phyloP scores from a whole-genome alignment of 2,113 vertebrate species.

The Antigone vipio region DNA sequence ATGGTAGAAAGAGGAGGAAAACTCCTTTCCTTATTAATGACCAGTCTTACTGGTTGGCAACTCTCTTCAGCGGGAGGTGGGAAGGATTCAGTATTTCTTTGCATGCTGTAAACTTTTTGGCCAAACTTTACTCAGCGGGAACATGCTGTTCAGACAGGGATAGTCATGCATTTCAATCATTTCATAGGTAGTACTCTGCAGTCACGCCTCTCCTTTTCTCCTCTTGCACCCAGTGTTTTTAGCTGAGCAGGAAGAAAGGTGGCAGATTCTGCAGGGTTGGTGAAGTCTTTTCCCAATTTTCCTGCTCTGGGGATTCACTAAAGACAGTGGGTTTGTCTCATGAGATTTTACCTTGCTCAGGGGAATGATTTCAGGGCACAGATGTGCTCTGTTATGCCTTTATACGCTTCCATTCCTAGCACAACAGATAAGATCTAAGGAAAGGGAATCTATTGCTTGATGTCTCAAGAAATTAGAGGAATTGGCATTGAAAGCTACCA shows the following conservation, averaged over 20 bases:
- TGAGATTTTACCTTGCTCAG: not conserved
- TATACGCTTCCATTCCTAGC: not conserved
- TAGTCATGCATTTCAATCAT: not conserved
- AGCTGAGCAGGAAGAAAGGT: not conserved
- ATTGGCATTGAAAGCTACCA: not conserved
- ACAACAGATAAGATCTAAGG: not conserved
- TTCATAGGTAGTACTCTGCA: not conserved
- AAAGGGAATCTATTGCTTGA: not conserved
- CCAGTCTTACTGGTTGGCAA: not conserved
- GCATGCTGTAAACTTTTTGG: not conserved
- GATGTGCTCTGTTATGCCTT: not conserved
- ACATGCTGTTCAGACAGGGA: not conserved
- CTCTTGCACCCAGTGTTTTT: not conserved
- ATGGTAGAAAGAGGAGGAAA: not conserved
- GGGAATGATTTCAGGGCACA: not conserved
- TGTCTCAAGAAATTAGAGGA: constrained; percentile 6
- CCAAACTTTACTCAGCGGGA: not conserved
- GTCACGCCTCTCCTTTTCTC: not conserved
- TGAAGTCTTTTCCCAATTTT: not conserved
- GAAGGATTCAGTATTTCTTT: not conserved
- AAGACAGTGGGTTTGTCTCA: not conserved
- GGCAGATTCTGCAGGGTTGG: not conserved
- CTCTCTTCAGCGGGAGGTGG: not conserved
- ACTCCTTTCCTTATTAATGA: not conserved
- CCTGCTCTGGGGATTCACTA: not conserved